These are phyloP conservation scores for Lepidurus arcticus DNA, from an alignment of 1,140 invertebrate species.

Conservation along the genomic window DNA sequence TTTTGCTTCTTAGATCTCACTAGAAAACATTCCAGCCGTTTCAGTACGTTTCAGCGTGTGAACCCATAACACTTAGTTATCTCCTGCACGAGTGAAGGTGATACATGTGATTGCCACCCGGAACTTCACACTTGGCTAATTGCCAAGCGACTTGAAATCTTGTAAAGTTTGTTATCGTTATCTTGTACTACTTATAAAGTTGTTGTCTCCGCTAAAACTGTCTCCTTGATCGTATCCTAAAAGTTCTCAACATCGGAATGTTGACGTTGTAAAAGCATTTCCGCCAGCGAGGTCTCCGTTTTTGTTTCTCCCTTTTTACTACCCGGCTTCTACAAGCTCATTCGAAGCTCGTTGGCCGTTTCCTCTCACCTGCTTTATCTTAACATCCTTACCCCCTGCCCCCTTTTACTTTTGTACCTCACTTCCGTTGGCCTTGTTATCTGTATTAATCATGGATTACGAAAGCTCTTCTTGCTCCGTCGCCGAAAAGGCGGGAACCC, in stretches of 20 bases:
- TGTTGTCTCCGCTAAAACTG: too few relatives aligned
- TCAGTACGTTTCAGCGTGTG: background rate
- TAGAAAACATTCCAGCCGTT: background rate
- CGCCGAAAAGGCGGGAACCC: background rate
- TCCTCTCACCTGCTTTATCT: background rate
- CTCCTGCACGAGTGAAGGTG: background rate
- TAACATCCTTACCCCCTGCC: background rate
- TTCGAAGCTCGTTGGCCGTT: background rate
- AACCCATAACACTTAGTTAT: background rate
- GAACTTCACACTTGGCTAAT: background rate
- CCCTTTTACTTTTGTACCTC: background rate
- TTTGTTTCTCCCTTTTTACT: background rate
- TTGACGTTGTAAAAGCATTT: background rate
- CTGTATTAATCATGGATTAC: background rate
- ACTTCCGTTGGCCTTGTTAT: constrained; percentile 3
- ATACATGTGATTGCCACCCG: background rate
- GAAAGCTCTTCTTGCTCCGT: background rate
- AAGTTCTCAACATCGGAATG: background rate
- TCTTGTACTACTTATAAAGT: too few relatives aligned
- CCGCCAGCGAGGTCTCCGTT: background rate
- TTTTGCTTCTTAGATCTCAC: background rate
- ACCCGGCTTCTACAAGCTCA: background rate
- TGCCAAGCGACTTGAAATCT: background rate
- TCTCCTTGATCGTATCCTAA: too few relatives aligned
- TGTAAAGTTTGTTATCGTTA: background rate